These are phyloP conservation scores for Sinocyclocheilus rhinocerous DNA, from an alignment of 2,113 vertebrate genomes.

Conservation along the genomic window DNA sequence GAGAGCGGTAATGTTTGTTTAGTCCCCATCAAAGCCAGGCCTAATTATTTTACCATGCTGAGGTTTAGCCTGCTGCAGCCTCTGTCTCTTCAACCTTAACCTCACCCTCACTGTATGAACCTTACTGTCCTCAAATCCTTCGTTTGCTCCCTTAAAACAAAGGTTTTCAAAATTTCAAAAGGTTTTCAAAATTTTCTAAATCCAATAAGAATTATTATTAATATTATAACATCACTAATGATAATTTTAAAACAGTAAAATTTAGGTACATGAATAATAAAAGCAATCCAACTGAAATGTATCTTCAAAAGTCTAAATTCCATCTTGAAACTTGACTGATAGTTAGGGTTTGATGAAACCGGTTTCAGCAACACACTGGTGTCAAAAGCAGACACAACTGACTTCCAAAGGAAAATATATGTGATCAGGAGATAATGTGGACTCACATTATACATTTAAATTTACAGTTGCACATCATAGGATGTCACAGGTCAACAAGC, in stretches of 20 bases:
- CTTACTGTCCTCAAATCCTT: conserved; percentile 6
- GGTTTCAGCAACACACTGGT: background rate
- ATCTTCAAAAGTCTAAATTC: background rate
- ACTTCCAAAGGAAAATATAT: background rate
- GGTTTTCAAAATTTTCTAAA: too few species aligned
- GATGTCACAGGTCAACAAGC: background rate
- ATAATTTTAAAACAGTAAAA: background rate
- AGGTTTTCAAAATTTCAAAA: background rate
- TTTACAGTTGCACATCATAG: background rate
- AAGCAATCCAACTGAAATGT: background rate
- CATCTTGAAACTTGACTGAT: background rate
- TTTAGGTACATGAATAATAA: too few species aligned
- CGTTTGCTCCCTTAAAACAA: background rate
- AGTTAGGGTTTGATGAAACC: background rate
- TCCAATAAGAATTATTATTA: background rate
- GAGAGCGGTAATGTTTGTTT: conserved; percentile 81
- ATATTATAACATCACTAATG: background rate
- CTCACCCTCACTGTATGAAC: conserved; percentile 10
- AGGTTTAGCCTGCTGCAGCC: conserved; percentile 66
- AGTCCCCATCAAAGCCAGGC: conserved; percentile 77
- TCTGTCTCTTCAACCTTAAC: conserved; percentile 64
- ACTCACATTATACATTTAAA: background rate
- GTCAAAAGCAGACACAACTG: background rate
- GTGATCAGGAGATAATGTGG: background rate
- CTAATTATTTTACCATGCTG: conserved; percentile 82